A percentile compares a stretch with the other conserved stretches of the same genome.
phyloP scores from a whole-genome alignment of 2,113 vertebrate species.

The Paracanthobrama guichenoti region DNA sequence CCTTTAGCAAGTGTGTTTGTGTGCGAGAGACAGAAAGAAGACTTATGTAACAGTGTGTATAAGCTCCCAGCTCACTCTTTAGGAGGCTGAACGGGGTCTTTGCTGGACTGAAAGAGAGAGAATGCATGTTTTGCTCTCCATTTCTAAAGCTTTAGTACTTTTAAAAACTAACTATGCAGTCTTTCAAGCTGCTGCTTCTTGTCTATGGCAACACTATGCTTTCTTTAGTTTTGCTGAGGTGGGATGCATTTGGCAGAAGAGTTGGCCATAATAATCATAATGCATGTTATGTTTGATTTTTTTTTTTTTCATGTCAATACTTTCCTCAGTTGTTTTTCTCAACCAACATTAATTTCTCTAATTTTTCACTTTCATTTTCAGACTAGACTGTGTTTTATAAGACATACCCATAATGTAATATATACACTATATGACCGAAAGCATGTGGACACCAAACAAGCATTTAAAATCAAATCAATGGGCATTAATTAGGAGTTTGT shows the following conservation, averaged over 20 bases:
- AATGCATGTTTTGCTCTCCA: not conserved
- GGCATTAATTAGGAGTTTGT: not conserved
- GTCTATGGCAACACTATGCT: conserved; percentile 17
- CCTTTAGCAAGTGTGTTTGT: conserved; percentile 35
- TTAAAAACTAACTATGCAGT: conserved; percentile 32
- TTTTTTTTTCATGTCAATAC: not conserved
- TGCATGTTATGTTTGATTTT: conserved; percentile 4
- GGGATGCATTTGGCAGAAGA: conserved; percentile 1
- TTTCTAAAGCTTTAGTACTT: conserved; percentile 35
- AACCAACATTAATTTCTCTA: not conserved
- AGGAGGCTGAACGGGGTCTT: conserved; percentile 21
- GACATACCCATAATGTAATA: not conserved
- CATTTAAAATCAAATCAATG: not conserved
- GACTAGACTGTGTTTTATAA: not conserved
- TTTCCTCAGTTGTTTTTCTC: not conserved
- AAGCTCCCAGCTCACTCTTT: conserved; percentile 5
- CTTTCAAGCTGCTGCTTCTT: not conserved
- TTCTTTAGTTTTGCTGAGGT: not conserved
- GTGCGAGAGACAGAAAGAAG: not conserved
- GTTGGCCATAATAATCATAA: not conserved
- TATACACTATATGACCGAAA: not conserved
- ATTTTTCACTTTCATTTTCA: not conserved
- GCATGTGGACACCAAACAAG: not conserved
- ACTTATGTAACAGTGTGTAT: conserved; percentile 22
- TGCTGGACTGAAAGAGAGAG: conserved; percentile 14